These are phyloP conservation scores for Cyrtonyx montezumae DNA, from an alignment of 2,113 vertebrate species.

Conservation along the genomic window DNA sequence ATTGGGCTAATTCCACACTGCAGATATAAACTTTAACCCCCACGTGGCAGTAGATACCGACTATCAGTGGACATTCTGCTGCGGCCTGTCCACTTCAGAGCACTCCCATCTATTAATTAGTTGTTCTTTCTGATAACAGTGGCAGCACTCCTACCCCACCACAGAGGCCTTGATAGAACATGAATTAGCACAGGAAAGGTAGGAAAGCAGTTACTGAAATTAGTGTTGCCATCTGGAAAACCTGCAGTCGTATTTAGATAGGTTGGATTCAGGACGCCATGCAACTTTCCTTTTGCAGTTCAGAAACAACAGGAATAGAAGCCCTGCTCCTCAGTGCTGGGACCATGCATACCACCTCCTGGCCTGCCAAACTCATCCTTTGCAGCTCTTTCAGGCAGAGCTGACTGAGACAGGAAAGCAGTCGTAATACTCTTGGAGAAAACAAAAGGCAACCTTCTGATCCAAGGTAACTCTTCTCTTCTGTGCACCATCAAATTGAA, in stretches of 20 bases:
- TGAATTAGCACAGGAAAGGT: neutral
- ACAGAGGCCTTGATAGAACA: neutral
- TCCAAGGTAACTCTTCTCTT: neutral
- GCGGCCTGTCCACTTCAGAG: neutral
- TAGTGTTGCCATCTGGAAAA: neutral
- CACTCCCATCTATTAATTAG: neutral
- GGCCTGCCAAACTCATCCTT: neutral
- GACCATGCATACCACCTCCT: neutral
- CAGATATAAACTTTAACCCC: neutral
- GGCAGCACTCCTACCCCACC: neutral
- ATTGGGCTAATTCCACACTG: neutral
- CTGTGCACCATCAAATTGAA: rapidly evolving
- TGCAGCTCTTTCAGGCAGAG: neutral
- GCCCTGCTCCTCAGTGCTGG: neutral
- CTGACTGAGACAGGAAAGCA: rapidly evolving
- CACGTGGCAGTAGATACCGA: rapidly evolving
- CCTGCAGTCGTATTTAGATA: neutral
- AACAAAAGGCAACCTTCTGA: neutral
- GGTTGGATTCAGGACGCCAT: rapidly evolving
- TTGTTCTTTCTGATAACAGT: neutral
- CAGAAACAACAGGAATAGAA: neutral
- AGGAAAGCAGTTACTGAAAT: neutral
- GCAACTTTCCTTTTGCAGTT: neutral
- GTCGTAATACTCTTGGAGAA: neutral
- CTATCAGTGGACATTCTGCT: neutral